A percentile compares a stretch with the other conserved stretches of the same genome.
These are phyloP conservation scores for Sycophaga agraensis DNA, from an alignment of 1,140 invertebrate species.

Conservation along the genomic window DNA sequence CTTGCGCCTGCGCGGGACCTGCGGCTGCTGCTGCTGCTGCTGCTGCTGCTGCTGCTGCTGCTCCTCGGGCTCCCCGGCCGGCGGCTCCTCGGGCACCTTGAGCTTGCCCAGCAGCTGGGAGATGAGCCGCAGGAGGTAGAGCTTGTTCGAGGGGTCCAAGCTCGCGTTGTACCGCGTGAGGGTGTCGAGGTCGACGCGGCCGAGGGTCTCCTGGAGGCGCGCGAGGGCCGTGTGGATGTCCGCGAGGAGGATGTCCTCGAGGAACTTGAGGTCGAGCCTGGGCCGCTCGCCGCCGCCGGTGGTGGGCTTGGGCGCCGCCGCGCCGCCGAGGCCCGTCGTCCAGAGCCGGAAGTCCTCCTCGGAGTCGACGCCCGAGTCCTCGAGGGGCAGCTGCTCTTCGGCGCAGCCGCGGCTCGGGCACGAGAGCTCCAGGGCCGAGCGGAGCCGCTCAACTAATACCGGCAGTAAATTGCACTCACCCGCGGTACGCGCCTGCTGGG, in stretches of 20 bases:
- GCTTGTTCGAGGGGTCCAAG: slow-evolving; percentile 60
- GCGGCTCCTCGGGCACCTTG: slow-evolving; percentile 48
- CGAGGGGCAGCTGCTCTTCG: slow-evolving; percentile 39
- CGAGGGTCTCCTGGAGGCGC: slow-evolving; percentile 71
- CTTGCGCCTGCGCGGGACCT: slow-evolving; percentile 49
- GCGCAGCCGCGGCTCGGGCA: slow-evolving; percentile 39
- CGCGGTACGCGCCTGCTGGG: slow-evolving; percentile 28
- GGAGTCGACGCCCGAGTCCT: slow-evolving; percentile 42
- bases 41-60: slow-evolving; percentile 5
- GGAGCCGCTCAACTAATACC: slow-evolving; percentile 54
- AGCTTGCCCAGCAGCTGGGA: slow-evolving; percentile 73
- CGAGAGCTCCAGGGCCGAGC: slow-evolving; percentile 50
- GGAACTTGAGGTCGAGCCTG: slow-evolving; percentile 46
- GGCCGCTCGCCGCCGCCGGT: slow-evolving; percentile 32
- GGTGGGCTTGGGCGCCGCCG: no score
- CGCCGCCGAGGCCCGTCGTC: slow-evolving; percentile 33
- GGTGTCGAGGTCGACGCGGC: slow-evolving; percentile 58
- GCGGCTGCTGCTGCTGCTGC: slow-evolving; percentile 1
- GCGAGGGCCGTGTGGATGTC: slow-evolving; percentile 79
- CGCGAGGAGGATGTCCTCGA: slow-evolving; percentile 63
- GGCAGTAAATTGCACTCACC: slow-evolving; percentile 58
- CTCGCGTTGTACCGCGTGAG: slow-evolving; percentile 56
- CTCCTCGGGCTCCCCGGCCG: slow-evolving; percentile 17
- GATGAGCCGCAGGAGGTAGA: slow-evolving; percentile 72
- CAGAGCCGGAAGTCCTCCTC: slow-evolving; percentile 43